Evolutionary conservation across 2,888 invertebrate genomes (phyloP).

Genomic region (Athrips mouffetella): DNA sequence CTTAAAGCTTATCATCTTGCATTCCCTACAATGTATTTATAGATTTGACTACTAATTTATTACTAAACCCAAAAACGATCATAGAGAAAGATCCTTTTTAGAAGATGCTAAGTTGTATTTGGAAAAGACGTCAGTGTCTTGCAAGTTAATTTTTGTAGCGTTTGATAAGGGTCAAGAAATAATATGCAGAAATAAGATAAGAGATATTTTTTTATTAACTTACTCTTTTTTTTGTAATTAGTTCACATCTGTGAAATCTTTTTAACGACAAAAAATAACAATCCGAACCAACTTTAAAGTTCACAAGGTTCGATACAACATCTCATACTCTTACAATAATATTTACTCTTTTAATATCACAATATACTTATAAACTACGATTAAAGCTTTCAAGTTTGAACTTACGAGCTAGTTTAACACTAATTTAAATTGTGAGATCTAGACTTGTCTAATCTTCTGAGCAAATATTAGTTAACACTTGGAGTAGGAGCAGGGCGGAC

Average conservation of each 20-base stretch:
- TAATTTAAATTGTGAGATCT: conserved; percentile 66
- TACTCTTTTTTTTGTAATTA: conserved; percentile 60
- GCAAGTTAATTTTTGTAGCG: background rate
- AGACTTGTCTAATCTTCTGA: conserved; percentile 50
- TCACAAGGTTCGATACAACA: conserved; percentile 66
- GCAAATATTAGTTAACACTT: conserved; percentile 46
- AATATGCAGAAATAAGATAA: conserved; percentile 65
- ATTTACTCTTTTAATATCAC: conserved; percentile 75
- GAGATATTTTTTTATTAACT: conserved; percentile 67
- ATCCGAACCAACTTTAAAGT: conserved; percentile 53
- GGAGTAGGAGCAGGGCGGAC: conserved; percentile 61
- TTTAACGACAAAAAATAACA: conserved; percentile 76
- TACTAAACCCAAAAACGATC: conserved; percentile 16
- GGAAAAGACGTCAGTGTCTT: no score
- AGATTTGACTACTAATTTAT: conserved; percentile 22
- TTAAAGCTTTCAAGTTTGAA: conserved; percentile 75
- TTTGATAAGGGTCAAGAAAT: conserved; percentile 30
- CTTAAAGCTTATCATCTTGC: conserved; percentile 47
- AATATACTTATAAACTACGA: conserved; percentile 71
- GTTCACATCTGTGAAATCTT: conserved; percentile 68
- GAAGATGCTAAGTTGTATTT: no score
- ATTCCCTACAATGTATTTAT: conserved; percentile 38
- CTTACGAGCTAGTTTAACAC: conserved; percentile 64
- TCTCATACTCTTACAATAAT: conserved; percentile 67
- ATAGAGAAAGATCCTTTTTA: no score